Base-by-base conservation (phyloP, 2,888 invertebrate genomes). In the Coelinius sp. region DNA sequence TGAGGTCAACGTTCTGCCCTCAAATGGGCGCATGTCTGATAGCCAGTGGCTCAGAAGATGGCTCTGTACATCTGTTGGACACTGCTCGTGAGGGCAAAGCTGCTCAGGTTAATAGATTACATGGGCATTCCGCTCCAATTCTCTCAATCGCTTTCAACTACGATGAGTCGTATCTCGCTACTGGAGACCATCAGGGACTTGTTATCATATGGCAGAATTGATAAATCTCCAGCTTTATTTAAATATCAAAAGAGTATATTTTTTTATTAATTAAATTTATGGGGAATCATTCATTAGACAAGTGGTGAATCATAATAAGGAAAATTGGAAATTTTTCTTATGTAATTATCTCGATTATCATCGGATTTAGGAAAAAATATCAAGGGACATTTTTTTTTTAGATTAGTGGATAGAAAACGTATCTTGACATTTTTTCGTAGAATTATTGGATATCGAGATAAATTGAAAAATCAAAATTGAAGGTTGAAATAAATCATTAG, bases 131-230 rank as follows among this genome's bases (percentile, higher is more conserved):
- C 1, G 92, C 93, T n/a, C 92, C 95, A 0, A 94, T 95, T 67
- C 88, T 95, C 20, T 94, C 95, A 67, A 93, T 96, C 27, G 93
- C 93, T 79, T 96, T 96, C 88, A 96, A 95, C 88, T 95, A 95
- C 88, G 95, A 96, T 87, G 96, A 96, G 89, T 94, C 94, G 83
- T 89, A 95, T 77, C 89, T 96, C 75, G 96, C 96, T 44, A 94
- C 95, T 31, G 94, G 94, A 85, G 96, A 96, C 90, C 90, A 93
- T 67, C 92, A 94, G 78, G 96, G 94, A 0, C 91, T 94, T 73
- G 92, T 94, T 77, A 94, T 94, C 82, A 91, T 94, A 71, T 94
- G 94, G 94, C 84, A 83, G 22, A 87, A 85, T 80, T 81, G 81
- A 65, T 38, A 20, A 10, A 56, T 14, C 20, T 1, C 38, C 8